Evolutionary conservation across 2,888 invertebrate genomes (phyloP), one percentile per base, ranked within the genome.

Genomic region (Portevinia maculata): DNA sequence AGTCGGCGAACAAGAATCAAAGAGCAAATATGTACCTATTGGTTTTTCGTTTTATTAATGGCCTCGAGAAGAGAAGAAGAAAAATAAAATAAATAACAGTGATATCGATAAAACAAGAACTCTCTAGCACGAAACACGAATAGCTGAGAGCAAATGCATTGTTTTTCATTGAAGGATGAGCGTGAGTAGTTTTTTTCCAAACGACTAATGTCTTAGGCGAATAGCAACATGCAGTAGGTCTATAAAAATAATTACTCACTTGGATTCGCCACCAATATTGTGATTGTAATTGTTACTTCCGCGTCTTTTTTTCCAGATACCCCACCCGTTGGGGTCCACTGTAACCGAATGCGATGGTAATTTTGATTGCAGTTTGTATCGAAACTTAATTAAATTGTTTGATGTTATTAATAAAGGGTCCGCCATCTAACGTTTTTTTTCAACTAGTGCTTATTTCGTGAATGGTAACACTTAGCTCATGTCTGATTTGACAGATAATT

Each of bases 101-200:
- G 30, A 41, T 62, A 62, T 62, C 62, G 62, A 62, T 48, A 62
- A 62, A 62, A 62, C 62, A 62, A 62, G 48, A 28, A 62, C 41
- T 41, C 48, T 34, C 24, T 15, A 15, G 6, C 32, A 19, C 44
- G 32, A 32, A n/a, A 60, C 8, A 15, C 13, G 5, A n/a, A 15
- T 5, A 7, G 15, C 6, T 39, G 39, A 15, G 39, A 15, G 39
- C 13, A 6, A 15, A 5, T 13, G 34, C 34, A 21, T 32, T 32
- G 9, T 24, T 21, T 13, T 30, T 6, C 34, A 8, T 32, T 5
- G 1, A 15, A 15, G 30, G 52, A 34, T 4, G 6, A 3, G 19
- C 21, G 28, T 13, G 48, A 8, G 6, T 48, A 21, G 13, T 28
- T 48, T 11, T n/a, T 17, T 28, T 48, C 5, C 6, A 24, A 24